Conservation (phyloP, 2,113 vertebrate species). For the Microcebus murinus region DNA sequence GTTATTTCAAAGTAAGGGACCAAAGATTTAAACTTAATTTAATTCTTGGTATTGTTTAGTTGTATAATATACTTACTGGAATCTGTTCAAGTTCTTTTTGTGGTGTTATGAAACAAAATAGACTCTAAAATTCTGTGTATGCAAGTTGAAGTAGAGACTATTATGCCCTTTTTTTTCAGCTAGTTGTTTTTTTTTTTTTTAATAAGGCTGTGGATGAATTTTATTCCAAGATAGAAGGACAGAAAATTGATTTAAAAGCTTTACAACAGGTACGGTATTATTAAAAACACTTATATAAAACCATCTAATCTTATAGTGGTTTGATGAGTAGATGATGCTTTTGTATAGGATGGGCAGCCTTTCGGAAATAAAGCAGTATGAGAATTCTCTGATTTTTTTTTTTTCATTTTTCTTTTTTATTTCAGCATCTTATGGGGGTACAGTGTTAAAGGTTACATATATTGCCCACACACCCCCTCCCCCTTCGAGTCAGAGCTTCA, state of each 20-base stretch:
- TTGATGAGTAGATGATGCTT: conserved; percentile 34
- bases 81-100: conserved; percentile 37
- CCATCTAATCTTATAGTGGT: neutral
- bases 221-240: conserved; percentile 98
- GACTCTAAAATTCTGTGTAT: conserved; percentile 29
- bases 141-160: conserved; percentile 14
- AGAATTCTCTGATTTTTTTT: neutral
- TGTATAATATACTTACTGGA: neutral
- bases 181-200: neutral
- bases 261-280: conserved; percentile 90
- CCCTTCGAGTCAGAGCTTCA: too few species aligned
- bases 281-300: neutral
- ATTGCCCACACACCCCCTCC: too few species aligned
- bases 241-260: conserved; percentile 98
- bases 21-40: conserved; percentile 31
- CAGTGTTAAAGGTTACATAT: too few species aligned
- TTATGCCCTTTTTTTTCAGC: neutral
- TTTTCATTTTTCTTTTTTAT: too few species aligned
- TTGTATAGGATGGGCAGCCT: neutral
- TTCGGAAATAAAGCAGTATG: neutral
- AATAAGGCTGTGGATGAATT: conserved; percentile 97
- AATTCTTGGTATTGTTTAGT: conserved; percentile 33
- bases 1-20: conserved; percentile 38
- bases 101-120: neutral
- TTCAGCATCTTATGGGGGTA: too few species aligned